These are phyloP conservation scores for Hyla sarda DNA, from an alignment of 2,113 vertebrate genomes.

Conservation along the genomic window DNA sequence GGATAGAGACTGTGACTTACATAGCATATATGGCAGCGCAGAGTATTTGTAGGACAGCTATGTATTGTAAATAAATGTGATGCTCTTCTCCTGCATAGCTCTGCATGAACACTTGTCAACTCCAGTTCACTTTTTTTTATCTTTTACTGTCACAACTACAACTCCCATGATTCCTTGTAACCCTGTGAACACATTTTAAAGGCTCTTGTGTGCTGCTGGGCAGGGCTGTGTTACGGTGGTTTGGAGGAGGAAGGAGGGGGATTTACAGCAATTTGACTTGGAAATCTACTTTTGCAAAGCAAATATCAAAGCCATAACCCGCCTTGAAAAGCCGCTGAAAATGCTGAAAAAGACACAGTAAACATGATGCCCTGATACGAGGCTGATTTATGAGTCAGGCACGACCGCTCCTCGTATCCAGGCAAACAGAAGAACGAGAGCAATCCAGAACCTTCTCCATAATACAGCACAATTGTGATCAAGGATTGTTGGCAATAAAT, in stretches of 20 bases:
- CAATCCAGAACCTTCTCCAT: not conserved
- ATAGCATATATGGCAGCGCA: no score
- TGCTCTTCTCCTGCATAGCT: no score
- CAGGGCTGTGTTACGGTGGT: not conserved
- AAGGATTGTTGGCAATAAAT: not conserved
- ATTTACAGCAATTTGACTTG: conserved; percentile 56
- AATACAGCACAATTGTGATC: not conserved
- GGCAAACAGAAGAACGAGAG: conserved; percentile 7
- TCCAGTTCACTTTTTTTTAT: not conserved
- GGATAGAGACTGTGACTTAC: no score
- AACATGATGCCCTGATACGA: not conserved
- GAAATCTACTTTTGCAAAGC: conserved; percentile 61
- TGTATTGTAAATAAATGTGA: no score
- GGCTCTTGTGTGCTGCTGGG: not conserved
- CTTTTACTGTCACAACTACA: conserved; percentile 39
- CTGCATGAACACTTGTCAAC: not conserved
- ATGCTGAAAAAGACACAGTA: not conserved
- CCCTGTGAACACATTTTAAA: not conserved
- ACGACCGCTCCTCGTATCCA: conserved; percentile 25
- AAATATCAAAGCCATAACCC: not conserved
- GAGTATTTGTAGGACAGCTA: no score
- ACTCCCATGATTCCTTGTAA: conserved; percentile 47
- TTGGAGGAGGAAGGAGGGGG: not conserved
- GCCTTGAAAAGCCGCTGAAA: conserved; percentile 61
- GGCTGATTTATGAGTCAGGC: not conserved